Evolutionary conservation across 2,888 invertebrate species (phyloP), one percentile per base, ranked within the genome.

Genomic region (Linnaemya vulpina): DNA sequence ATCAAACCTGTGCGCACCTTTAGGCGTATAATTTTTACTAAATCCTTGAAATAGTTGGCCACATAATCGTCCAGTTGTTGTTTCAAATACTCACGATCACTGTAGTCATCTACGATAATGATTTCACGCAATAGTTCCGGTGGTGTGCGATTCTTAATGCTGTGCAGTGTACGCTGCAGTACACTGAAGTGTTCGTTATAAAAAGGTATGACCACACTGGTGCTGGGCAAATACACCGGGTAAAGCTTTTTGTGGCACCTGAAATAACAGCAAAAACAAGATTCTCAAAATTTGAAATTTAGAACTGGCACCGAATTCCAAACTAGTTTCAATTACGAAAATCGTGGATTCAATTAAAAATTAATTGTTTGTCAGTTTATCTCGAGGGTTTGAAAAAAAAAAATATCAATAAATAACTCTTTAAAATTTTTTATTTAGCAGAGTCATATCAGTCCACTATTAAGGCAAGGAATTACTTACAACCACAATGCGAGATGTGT

Each of bases 131-230:
- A 92, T 25, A 98, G 92, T 87, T 95, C 94, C 0, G 93, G 89
- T 0, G 98, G 98, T 0, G 98, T 97, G 79, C 98, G 94, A 90
- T 96, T 95, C n/a, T 98, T 91, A 8, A 97, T 96, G 90, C 96
- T 97, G 91, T 94, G 93, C 25, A 94, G 96, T 71, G 95, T 97
- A 88, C 96, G 93, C 30, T 98, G 92, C 65, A 98, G 92, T 0
- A 97, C 97, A 65, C 95, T 95, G 94, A 96, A 96, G 91, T 98
- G 97, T 90, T 98, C 98, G 90, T 98, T 97, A 92, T 97, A 97
- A 90, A 98, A 98, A 0, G 98, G 97, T 30, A 98, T 96, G 68
- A 98, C 95, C 10, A 98, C 96, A 91, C 97, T 97, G 9, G 96
- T 96, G 0, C 95, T 94, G 0, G 97, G 96, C 93, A 90, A 83